Percentiles rank a stretch among this genome's conserved stretches.
Conservation (phyloP, 1,140 invertebrate species). For the Aphelenchoides fujianensis region DNA sequence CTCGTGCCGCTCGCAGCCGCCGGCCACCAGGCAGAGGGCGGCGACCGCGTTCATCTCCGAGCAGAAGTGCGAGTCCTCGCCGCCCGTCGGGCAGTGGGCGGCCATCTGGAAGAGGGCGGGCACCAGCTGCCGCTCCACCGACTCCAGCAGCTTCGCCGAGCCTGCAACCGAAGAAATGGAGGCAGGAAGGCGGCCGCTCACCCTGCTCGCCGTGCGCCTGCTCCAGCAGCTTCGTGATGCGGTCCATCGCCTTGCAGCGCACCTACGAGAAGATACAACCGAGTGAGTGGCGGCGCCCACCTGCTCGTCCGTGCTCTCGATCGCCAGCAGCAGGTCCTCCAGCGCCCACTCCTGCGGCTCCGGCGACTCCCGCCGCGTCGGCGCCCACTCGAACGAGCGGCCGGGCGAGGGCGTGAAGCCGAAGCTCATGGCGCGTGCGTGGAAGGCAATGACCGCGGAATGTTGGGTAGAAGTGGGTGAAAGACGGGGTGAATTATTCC, state of each 20-base stretch:
- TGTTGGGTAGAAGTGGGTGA: too few relatives aligned
- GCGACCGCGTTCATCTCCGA: not conserved
- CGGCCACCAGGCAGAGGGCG: not conserved
- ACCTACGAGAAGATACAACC: too few relatives aligned
- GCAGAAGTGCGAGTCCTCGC: not conserved
- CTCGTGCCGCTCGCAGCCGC: slow-evolving; percentile 27
- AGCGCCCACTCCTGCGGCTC: too few relatives aligned
- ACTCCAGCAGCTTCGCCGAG: not conserved
- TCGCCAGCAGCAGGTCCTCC: too few relatives aligned
- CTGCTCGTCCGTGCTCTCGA: too few relatives aligned
- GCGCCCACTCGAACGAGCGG: too few relatives aligned
- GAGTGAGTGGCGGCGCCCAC: too few relatives aligned
- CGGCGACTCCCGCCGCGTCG: too few relatives aligned
- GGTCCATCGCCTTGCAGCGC: not conserved
- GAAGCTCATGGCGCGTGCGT: too few relatives aligned
- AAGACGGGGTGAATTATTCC: too few relatives aligned
- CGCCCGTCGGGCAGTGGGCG: not conserved
- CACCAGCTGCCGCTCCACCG: not conserved
- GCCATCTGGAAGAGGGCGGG: not conserved
- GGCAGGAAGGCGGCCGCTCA: not conserved
- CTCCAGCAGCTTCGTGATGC: not conserved
- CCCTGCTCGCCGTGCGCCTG: not conserved
- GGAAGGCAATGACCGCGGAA: too few relatives aligned
- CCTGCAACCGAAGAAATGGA: not conserved
- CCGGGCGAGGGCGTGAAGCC: too few relatives aligned